These are phyloP conservation scores for Benthosema pterotum DNA, from an alignment of 2,797 vertebrate species.

Conservation along the genomic window DNA sequence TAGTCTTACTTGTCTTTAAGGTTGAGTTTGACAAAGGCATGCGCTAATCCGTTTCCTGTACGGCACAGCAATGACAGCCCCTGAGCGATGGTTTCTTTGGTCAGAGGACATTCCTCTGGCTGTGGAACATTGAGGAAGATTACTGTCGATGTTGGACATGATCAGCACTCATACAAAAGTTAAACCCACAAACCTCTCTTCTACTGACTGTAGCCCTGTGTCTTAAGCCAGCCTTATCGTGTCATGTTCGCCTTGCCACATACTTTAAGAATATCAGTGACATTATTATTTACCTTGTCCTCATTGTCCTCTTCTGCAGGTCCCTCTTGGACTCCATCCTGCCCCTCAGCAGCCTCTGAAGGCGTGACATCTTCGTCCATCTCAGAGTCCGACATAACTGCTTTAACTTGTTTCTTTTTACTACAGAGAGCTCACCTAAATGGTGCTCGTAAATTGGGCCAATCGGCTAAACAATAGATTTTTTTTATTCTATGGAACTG, in stretches of 20 bases:
- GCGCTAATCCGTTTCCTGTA: constrained; percentile 85
- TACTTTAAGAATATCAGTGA: too few species aligned
- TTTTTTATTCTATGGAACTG: too few species aligned
- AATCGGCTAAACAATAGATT: too few species aligned
- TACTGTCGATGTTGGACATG: too few species aligned
- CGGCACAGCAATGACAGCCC: constrained; percentile 88
- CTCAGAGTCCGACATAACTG: constrained; percentile 22
- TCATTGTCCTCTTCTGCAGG: constrained; percentile 22
- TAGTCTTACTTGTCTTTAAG: constrained; percentile 81
- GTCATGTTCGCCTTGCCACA: too few species aligned
- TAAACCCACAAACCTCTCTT: too few species aligned
- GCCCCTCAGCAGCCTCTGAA: constrained; percentile 45
- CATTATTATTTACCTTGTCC: constrained; percentile 28
- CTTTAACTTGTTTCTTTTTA: too few species aligned
- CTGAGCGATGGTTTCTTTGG: constrained; percentile 77
- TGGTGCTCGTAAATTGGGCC: too few species aligned
- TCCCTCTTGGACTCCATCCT: constrained; percentile 37
- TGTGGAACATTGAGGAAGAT: constrained; percentile 26
- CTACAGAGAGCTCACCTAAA: too few species aligned
- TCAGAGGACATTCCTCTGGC: constrained; percentile 70
- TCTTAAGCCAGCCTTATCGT: too few species aligned
- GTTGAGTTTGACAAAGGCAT: constrained; percentile 88
- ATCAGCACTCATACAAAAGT: too few species aligned
- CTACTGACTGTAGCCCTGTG: too few species aligned
- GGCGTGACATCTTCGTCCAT: constrained; percentile 50